Evolutionary conservation across 2,888 invertebrate species (phyloP).

Genomic region (Eristalis intricaria): DNA sequence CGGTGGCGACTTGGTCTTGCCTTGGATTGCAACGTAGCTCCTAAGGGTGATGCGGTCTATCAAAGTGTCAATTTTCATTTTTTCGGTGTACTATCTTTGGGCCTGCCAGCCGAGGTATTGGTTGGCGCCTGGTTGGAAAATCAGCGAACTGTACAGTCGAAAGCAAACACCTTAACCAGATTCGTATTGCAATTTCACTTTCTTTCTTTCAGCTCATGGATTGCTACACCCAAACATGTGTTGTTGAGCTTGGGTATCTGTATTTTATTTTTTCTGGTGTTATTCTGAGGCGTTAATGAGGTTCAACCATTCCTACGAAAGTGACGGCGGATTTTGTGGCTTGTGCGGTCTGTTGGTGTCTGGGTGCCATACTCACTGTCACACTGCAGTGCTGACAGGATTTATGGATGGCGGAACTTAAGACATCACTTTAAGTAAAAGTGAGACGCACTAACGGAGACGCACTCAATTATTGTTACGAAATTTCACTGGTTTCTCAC

Average conservation of each 20-base stretch:
- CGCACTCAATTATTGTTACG: neutral
- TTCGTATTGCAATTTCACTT: slow-evolving; percentile 55
- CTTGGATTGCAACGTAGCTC: slow-evolving; percentile 17
- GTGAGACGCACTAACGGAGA: slow-evolving; percentile 11
- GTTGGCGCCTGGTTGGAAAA: slow-evolving; percentile 19
- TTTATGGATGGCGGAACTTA: slow-evolving; percentile 47
- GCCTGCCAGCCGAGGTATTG: neutral
- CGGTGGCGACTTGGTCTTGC: slow-evolving; percentile 15
- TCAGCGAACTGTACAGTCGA: slow-evolving; percentile 60
- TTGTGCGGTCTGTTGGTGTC: slow-evolving; percentile 40
- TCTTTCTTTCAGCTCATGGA: slow-evolving; percentile 21
- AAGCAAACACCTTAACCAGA: slow-evolving; percentile 53
- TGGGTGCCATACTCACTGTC: slow-evolving; percentile 35
- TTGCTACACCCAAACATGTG: neutral
- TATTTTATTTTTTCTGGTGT: slow-evolving; percentile 20
- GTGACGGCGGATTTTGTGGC: slow-evolving; percentile 40
- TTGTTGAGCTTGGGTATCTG: slow-evolving; percentile 41
- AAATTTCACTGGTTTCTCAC: neutral
- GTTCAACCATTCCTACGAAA: slow-evolving; percentile 55
- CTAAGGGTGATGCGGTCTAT: slow-evolving; percentile 51
- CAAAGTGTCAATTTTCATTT: slow-evolving; percentile 34
- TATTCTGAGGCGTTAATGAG: slow-evolving; percentile 61
- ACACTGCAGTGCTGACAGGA: slow-evolving; percentile 45
- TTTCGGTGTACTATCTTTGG: too few relatives aligned
- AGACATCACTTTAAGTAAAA: slow-evolving; percentile 23